Percentiles rank a stretch among this genome's conserved stretches.
Conservation (phyloP, 2,888 invertebrate species). For the Lamellibrachia columna region DNA sequence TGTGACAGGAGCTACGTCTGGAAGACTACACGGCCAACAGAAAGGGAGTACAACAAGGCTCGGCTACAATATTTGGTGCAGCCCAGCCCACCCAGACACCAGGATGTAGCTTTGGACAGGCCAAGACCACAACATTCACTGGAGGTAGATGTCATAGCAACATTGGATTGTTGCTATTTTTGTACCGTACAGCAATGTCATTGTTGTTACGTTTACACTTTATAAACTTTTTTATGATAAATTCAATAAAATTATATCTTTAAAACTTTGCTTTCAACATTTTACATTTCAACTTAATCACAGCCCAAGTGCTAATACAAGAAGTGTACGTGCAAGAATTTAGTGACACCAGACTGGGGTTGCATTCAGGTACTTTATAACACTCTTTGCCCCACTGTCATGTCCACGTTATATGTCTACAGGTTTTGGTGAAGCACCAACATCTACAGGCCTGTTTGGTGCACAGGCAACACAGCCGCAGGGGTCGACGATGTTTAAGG, state of each 20-base stretch:
- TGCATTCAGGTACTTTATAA: too few species aligned
- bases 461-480: background rate
- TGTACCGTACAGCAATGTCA: too few species aligned
- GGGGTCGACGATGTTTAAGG: background rate
- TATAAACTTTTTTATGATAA: too few species aligned
- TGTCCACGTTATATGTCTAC: background rate
- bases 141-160: background rate
- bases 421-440: conserved; percentile 13
- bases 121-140: background rate
- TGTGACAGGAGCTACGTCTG: conserved; percentile 78
- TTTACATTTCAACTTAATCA: too few species aligned
- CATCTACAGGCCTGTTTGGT: conserved; percentile 21
- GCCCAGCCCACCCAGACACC: background rate
- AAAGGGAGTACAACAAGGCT: conserved; percentile 73
- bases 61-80: background rate
- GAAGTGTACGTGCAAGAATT: too few species aligned
- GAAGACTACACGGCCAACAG: conserved; percentile 93
- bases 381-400: background rate
- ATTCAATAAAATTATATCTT: background rate
- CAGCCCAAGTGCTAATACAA: too few species aligned
- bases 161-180: too few species aligned
- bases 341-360: too few species aligned
- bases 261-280: too few species aligned
- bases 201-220: too few species aligned
- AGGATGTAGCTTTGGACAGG: conserved; percentile 31